Evolutionary conservation across 2,113 vertebrate species (phyloP), one percentile per base, ranked within the genome.

Genomic region (Varanus salvator): DNA sequence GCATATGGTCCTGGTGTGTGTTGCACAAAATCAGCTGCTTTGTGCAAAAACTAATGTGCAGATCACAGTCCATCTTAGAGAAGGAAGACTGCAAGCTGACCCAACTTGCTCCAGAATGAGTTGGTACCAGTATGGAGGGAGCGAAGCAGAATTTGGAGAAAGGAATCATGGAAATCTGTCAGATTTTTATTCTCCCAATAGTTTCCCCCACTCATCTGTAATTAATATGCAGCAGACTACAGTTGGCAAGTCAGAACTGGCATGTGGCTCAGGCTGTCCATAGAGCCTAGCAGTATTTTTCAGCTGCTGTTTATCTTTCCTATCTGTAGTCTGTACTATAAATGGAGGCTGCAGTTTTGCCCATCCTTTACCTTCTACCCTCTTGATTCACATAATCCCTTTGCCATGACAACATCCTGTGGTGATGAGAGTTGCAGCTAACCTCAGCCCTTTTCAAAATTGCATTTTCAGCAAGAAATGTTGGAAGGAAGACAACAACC

Each of bases 381-480:
- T 71, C 19, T 31, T 34, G 69, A 31, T 34, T 27, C 64, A n/a
- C 12, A 25, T 44, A 34, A 54, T 71, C 64, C 21, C 31, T 86
- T 88, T 50, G 50, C 77, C 64, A 69, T 80, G 77, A 71, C 87
- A 81, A 54, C 31, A 71, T 57, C 66, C 77, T 57, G 78, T 27
- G 50, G 78, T 19, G 12, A 17, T 71, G 48, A 88, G 66, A 71
- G 48, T 69, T 38, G n/a, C 27, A 81, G 66, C 78, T 88, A 57
- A 81, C 77, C 66, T 88, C 50, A 81, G 77, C 66, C 64, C 66
- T 80, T 80, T 80, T 69, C 44, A 87, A 80, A 87, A 87, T 87
- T 50, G 86, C 29, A 21, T 81, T 88, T 80, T 88, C 81, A 77
- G 87, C 87, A 88, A 25, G 89, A 88, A 48, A 27, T 76, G 83